Evolutionary conservation across 2,113 vertebrate genomes (phyloP).

Genomic region (Oxygymnocypris stewartii): DNA sequence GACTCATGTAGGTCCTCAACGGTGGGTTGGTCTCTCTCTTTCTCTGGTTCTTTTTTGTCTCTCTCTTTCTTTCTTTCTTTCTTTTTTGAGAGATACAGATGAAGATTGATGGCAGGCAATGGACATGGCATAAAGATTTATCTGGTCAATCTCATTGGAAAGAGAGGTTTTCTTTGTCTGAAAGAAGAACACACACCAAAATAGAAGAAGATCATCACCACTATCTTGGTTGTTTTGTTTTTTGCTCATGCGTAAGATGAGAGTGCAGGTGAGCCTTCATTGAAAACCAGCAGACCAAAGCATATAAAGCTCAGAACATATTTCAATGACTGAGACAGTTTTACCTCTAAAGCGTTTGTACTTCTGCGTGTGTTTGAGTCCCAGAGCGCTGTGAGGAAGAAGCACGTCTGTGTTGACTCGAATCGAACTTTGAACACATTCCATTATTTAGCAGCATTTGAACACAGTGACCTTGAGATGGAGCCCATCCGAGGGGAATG

Average conservation of each 20-base stretch:
- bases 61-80: too few species aligned
- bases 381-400: slow-evolving; percentile 35
- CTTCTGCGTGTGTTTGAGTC: slow-evolving; percentile 21
- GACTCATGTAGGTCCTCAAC: not conserved
- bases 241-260: not conserved
- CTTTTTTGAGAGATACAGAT: slow-evolving; percentile 7
- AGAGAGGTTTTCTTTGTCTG: slow-evolving; percentile 24
- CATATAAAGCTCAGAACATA: slow-evolving; percentile 5
- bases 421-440: slow-evolving; percentile 48
- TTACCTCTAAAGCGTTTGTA: slow-evolving; percentile 33
- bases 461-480: slow-evolving; percentile 54
- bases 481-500: slow-evolving; percentile 48
- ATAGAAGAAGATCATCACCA: not conserved
- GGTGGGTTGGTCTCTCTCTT: not conserved
- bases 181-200: not conserved
- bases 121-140: slow-evolving; percentile 50
- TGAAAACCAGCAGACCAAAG: slow-evolving; percentile 11
- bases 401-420: slow-evolving; percentile 32
- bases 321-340: not conserved
- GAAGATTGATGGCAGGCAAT: slow-evolving; percentile 48
- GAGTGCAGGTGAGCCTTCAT: not conserved
- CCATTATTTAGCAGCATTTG: slow-evolving; percentile 55
- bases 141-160: slow-evolving; percentile 35
- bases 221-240: not conserved
- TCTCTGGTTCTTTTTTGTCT: not conserved